Conservation (phyloP, 2,888 invertebrate species). For the Rhingia campestris region DNA sequence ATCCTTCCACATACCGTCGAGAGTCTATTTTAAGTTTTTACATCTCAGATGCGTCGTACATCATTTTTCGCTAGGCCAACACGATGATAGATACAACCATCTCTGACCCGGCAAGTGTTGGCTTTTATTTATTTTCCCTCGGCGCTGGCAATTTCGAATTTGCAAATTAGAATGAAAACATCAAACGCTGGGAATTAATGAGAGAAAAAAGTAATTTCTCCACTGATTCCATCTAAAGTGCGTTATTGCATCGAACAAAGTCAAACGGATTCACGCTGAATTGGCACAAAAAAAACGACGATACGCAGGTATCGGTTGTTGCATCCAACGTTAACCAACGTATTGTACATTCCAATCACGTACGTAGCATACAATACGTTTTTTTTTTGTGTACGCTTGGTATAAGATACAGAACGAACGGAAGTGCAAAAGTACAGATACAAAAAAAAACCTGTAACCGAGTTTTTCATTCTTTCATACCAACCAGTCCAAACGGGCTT, state of each 20-base stretch:
- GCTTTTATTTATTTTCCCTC: conserved; percentile 17
- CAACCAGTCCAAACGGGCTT: neutral
- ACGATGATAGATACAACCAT: conserved; percentile 24
- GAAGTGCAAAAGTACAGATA: conserved; percentile 36
- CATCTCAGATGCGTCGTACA: neutral
- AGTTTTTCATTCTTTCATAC: conserved; percentile 1
- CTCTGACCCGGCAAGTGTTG: conserved; percentile 8
- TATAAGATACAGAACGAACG: conserved; percentile 32
- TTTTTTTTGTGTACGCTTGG: neutral
- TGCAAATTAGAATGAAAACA: conserved; percentile 23
- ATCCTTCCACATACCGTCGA: conserved; percentile 3
- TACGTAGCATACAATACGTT: neutral
- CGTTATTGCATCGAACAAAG: conserved; percentile 18
- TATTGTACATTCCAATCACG: conserved; percentile 25
- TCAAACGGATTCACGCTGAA: conserved; percentile 36
- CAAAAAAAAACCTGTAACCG: conserved; percentile 24
- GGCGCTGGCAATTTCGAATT: conserved; percentile 21
- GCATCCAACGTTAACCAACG: neutral
- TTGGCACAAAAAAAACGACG: conserved; percentile 22
- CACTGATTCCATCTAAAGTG: neutral
- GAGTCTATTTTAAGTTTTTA: conserved; percentile 34
- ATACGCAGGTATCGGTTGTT: conserved; percentile 1
- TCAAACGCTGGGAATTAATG: conserved; percentile 30
- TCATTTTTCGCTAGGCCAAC: conserved; percentile 23
- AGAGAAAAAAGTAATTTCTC: conserved; percentile 22